These are phyloP conservation scores for Antigone vipio DNA, from an alignment of 2,113 vertebrate species.

Conservation along the genomic window DNA sequence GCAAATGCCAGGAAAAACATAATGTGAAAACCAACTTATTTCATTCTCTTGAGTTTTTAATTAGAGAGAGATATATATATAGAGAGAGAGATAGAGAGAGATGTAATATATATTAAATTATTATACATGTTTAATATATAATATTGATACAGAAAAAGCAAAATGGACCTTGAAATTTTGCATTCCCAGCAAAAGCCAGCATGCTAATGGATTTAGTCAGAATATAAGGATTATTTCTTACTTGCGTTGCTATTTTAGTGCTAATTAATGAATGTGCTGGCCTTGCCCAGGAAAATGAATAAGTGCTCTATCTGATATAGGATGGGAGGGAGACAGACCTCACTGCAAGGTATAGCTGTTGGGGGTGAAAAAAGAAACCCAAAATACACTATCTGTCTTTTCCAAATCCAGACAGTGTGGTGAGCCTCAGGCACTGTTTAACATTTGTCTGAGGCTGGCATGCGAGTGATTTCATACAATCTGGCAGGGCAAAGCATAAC, in stretches of 20 bases:
- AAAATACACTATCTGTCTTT: not conserved
- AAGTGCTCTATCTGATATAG: not conserved
- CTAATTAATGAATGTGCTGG: not conserved
- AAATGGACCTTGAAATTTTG: not conserved
- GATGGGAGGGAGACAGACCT: not conserved
- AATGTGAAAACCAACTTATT: not conserved
- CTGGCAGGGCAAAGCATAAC: constrained; percentile 30
- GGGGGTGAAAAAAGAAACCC: not conserved
- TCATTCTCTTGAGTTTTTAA: not conserved
- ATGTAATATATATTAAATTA: not conserved
- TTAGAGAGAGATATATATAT: not conserved
- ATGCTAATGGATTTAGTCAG: not conserved
- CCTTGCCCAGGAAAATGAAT: not conserved
- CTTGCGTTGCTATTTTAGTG: not conserved
- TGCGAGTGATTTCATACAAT: not conserved
- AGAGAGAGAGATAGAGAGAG: not conserved
- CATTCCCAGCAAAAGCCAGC: not conserved
- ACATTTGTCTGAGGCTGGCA: not conserved
- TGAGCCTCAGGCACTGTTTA: constrained; percentile 14
- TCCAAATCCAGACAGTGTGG: not conserved
- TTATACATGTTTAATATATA: not conserved
- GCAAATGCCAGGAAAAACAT: not conserved
- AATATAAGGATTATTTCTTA: not conserved
- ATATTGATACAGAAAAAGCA: not conserved
- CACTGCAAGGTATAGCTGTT: not conserved